phyloP scores from a whole-genome alignment of 2,113 vertebrate genomes.

The Sciurus niger region DNA sequence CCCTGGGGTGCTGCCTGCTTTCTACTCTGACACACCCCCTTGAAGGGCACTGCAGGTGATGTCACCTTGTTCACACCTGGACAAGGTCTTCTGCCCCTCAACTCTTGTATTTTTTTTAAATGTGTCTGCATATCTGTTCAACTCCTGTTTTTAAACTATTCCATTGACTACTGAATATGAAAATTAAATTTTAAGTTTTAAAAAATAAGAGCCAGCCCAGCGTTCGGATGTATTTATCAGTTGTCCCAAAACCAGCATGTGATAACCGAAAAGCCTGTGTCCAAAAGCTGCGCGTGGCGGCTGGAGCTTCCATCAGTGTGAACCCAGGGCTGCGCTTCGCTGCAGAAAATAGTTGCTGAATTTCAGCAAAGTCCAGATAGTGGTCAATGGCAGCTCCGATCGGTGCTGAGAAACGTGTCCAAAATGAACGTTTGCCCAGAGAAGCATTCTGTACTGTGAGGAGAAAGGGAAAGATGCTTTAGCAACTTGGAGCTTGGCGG shows the following conservation, averaged over 20 bases:
- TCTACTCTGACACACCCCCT: background rate
- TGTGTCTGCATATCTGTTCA: background rate
- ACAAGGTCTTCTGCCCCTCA: background rate
- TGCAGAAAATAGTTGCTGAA: background rate
- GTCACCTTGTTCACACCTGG: background rate
- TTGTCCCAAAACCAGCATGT: background rate
- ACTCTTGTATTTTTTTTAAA: background rate
- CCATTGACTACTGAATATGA: background rate
- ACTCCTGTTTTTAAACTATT: background rate
- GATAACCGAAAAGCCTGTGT: background rate
- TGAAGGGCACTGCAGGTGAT: background rate
- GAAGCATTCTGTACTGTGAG: slow-evolving; percentile 24
- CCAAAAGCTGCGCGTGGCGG: background rate
- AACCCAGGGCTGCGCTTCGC: background rate
- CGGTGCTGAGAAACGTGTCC: slow-evolving; percentile 28
- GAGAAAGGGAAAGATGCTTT: background rate
- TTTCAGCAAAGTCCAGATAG: background rate
- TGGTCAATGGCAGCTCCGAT: background rate
- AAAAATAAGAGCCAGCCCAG: background rate
- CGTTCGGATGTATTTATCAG: background rate
- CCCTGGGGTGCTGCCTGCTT: background rate
- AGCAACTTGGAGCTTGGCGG: background rate
- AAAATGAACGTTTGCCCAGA: background rate
- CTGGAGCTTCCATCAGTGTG: background rate
- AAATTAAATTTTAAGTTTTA: background rate